These are phyloP conservation scores for Dicyrtoma fusca DNA, from an alignment of 2,888 invertebrate genomes.

Conservation along the genomic window DNA sequence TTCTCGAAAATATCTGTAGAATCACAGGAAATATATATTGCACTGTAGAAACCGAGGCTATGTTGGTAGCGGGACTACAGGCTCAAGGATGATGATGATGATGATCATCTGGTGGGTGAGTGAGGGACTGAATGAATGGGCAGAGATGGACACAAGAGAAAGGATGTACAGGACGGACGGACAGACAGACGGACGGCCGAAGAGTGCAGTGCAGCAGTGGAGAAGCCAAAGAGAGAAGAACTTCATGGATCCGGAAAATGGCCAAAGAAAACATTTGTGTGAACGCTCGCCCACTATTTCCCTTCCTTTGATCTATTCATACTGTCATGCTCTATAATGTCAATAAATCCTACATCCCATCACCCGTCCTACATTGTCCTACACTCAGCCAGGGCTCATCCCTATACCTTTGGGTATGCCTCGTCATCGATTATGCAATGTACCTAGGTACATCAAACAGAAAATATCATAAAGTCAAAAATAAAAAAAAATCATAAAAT, in stretches of 20 bases:
- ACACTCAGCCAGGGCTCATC: not conserved
- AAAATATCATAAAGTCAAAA: slow-evolving; percentile 8
- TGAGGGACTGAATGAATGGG: slow-evolving; percentile 9
- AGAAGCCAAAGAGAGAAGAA: slow-evolving; percentile 7
- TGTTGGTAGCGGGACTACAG: not conserved
- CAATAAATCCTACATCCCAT: slow-evolving; percentile 19
- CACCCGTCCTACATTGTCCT: not conserved
- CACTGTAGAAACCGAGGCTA: not conserved
- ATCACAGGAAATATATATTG: no score
- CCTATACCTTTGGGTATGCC: not conserved
- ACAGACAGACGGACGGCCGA: no score
- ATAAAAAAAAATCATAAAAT: no score
- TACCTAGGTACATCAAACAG: not conserved
- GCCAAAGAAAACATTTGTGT: slow-evolving; percentile 32
- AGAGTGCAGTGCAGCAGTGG: no score
- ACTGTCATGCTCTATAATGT: slow-evolving; percentile 20
- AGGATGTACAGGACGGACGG: slow-evolving; percentile 4
- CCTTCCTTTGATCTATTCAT: slow-evolving; percentile 33
- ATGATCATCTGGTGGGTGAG: not conserved
- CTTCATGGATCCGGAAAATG: slow-evolving; percentile 15
- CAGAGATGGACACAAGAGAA: slow-evolving; percentile 14
- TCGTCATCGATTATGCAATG: not conserved
- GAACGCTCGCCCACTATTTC: slow-evolving; percentile 17
- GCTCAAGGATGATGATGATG: not conserved
- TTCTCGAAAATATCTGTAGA: no score